Evolutionary conservation across 2,113 vertebrate species (phyloP), one percentile per base, ranked within the genome.

Genomic region (Pelmatolapia mariae): DNA sequence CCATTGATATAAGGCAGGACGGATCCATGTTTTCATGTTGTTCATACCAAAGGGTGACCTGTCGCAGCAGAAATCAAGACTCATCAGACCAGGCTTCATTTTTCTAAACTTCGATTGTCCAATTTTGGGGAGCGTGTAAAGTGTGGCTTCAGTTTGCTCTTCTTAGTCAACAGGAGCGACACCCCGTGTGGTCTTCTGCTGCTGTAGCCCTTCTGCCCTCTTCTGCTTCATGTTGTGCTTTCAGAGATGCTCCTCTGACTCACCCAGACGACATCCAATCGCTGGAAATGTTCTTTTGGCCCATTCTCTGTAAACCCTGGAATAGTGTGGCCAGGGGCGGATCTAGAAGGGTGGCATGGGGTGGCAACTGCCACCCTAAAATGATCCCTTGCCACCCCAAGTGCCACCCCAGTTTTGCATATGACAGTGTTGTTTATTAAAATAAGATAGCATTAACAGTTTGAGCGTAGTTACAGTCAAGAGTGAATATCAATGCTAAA

Each of bases 101-200:
- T 24, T 71, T 16, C 66, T 13, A 73, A 18, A 9, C 9, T 76
- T 24, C 38, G 16, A 43, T 15, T 26, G 31, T 36, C 10, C 59
- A 63, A 3, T 63, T 63, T 5, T 36, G 31, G 31, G 10, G 38
- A 71, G n/a, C 66, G 53, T 0, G 63, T 8, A 5, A 71, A 71
- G 3, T 4, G 2, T 71, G 38, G 0, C n/a, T 10, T 16, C 40
- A 47, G 22, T 29, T 73, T 73, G 22, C 0, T 45, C 22, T 47
- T 73, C 22, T 10, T 73, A 45, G 4, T 18, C 8, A 0, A 29
- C 22, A 0, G 24, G 22, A 29, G 68, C 4, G 1, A 16, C 13
- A 16, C 38, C 5, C 0, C 6, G 68, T 73, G 68, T 45, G 68
- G 68, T 47, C 40, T 76, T 47, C 40, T 45, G 68, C 38, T 45